phyloP scores from a whole-genome alignment of 2,888 invertebrate species.

The Xestia c-nigrum region DNA sequence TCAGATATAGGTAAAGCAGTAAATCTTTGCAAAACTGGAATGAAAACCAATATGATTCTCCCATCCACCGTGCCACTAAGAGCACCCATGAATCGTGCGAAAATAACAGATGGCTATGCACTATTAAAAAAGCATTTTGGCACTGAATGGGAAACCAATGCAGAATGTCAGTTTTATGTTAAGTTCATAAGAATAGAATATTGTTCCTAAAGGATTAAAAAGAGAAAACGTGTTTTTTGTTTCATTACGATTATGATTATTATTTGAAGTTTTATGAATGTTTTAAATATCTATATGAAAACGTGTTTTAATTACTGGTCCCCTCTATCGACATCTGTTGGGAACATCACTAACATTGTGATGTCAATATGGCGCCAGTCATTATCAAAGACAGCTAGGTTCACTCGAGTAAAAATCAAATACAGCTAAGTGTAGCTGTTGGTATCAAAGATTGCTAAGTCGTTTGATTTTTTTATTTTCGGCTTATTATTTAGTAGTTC shows the following conservation, averaged over 20 bases:
- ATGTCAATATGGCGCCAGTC: slow-evolving; percentile 21
- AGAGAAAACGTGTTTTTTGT: slow-evolving; percentile 4
- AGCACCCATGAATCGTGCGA: slow-evolving; percentile 24
- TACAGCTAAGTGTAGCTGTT: slow-evolving; percentile 17
- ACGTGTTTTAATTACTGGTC: slow-evolving; percentile 12
- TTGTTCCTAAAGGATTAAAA: background rate
- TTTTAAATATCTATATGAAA: slow-evolving; percentile 16
- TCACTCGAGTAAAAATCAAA: slow-evolving; percentile 41
- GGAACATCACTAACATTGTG: slow-evolving; percentile 15
- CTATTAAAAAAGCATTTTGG: slow-evolving; percentile 40
- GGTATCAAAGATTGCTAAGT: slow-evolving; percentile 13
- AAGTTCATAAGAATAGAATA: slow-evolving; percentile 13
- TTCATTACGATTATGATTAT: slow-evolving; percentile 10
- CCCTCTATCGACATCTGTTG: background rate
- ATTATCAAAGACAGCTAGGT: slow-evolving; percentile 48
- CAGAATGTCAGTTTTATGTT: slow-evolving; percentile 29
- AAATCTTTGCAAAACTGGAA: slow-evolving; percentile 35
- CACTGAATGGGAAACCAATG: slow-evolving; percentile 25
- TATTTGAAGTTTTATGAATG: slow-evolving; percentile 9
- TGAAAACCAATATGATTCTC: slow-evolving; percentile 31
- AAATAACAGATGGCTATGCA: slow-evolving; percentile 28
- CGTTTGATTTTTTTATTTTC: slow-evolving; percentile 8
- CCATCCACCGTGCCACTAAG: slow-evolving; percentile 20
- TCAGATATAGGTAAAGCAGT: slow-evolving; percentile 32
- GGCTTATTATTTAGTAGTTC: slow-evolving; percentile 1